Conservation (phyloP, 2,797 vertebrate genomes). For the Gambusia yucatana region DNA sequence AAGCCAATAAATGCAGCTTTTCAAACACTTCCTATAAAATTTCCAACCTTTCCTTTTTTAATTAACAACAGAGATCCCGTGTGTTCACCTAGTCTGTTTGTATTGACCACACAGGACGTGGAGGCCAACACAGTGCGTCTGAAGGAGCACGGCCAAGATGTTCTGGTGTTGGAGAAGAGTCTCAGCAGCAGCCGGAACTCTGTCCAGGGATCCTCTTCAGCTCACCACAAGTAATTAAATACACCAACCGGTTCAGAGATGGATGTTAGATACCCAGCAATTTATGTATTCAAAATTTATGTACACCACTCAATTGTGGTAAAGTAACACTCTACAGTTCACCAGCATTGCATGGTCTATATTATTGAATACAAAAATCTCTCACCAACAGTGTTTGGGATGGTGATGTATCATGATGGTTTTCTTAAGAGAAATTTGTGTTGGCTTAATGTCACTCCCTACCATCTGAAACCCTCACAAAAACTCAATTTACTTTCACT, state of each 20-base stretch:
- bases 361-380: not conserved
- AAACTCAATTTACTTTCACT: not conserved
- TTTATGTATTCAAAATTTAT: not conserved
- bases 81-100: conserved; percentile 17
- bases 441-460: not conserved
- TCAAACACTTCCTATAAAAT: not conserved
- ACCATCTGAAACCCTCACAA: not conserved
- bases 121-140: conserved; percentile 98
- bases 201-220: conserved; percentile 81
- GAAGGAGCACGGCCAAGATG: conserved; percentile 97
- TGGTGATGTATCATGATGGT: not conserved
- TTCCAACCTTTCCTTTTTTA: not conserved
- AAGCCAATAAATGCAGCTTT: not conserved
- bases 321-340: not conserved
- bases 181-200: conserved; percentile 85
- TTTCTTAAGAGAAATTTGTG: not conserved
- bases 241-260: not conserved
- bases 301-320: not conserved
- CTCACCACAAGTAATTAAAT: conserved; percentile 90
- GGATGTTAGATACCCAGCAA: not conserved
- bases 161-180: conserved; percentile 97
- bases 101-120: conserved; percentile 86
- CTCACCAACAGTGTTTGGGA: not conserved
- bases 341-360: not conserved
- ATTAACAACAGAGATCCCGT: not conserved